Evolutionary conservation across 2,113 vertebrate genomes (phyloP).

Genomic region (Etheostoma spectabile): DNA sequence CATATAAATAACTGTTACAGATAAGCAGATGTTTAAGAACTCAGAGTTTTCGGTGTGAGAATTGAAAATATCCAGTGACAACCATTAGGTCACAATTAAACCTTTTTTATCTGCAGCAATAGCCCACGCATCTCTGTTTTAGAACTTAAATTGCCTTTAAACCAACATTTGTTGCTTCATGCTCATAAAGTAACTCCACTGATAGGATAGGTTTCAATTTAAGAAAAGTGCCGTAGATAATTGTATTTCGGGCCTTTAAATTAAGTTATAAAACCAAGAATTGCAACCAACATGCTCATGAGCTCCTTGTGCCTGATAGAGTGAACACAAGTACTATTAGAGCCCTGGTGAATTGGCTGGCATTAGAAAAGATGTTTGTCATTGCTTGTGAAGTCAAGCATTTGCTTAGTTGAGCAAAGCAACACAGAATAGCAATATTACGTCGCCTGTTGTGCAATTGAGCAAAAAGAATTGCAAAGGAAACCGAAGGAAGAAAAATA

Average conservation of each 20-base stretch:
- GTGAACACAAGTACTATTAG: slow-evolving; percentile 29
- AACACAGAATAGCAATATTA: neutral
- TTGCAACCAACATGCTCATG: neutral
- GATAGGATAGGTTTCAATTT: slow-evolving; percentile 31
- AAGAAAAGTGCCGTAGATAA: slow-evolving; percentile 30
- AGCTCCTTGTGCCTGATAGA: slow-evolving; percentile 35
- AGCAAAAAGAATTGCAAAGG: neutral
- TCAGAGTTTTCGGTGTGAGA: neutral
- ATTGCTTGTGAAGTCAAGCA: slow-evolving; percentile 29
- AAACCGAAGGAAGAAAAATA: neutral
- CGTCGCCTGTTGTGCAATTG: neutral
- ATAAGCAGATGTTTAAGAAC: neutral
- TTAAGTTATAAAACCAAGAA: slow-evolving; percentile 33
- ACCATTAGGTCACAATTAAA: neutral
- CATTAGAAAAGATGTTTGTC: slow-evolving; percentile 51
- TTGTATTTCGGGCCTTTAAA: slow-evolving; percentile 37
- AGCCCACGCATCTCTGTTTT: slow-evolving; percentile 11
- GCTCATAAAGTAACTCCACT: slow-evolving; percentile 27
- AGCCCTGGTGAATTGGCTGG: slow-evolving; percentile 27
- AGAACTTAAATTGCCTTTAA: slow-evolving; percentile 21
- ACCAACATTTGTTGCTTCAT: neutral
- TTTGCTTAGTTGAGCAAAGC: slow-evolving; percentile 11
- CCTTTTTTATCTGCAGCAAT: neutral
- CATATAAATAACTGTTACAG: neutral
- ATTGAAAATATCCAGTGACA: neutral